Evolutionary conservation across 35 echinoderm and acorn worm species (phyloP), one percentile per base, ranked within the genome.

Genomic region (Stichopus chloronotus): DNA sequence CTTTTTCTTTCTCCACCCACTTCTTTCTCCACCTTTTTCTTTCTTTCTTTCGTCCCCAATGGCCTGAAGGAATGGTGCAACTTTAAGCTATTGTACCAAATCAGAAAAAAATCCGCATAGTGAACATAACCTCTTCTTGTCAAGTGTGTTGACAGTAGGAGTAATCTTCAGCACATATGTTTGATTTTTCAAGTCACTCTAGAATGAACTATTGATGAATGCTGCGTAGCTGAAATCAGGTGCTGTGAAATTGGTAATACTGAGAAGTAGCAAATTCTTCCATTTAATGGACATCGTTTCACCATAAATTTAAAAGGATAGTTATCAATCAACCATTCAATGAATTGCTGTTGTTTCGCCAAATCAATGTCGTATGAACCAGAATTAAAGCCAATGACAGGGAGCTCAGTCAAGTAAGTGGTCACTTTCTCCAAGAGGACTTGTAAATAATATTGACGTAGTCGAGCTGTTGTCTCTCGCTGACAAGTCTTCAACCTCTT

Each of bases 21-120:
- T n/a, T n/a, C n/a, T 83, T 65, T 78, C 63, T 24, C 65, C 54
- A 25, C 74, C 91, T 3, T 1, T 3, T 43, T 43, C 30, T 43
- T 43, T 93, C 83, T 2, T 87, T 93, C 53, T 57, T 61, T 83
- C 56, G 58, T 92, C 0, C 83, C 91, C 7, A 94, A 6, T 55
- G 93, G 93, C 93, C 25, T 90, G 69, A 13, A 94, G 8, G 72
- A 94, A 94, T 79, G 93, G 93, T 20, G 7, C n/a, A n/a, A 90
- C 86, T 90, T 87, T 7, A 30, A 22, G 63, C 87, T 86, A 57
- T 87, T 87, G 23, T 71, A 86, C 83, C 22, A 87, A 56, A 22
- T 79, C 5, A 43, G 30, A 43, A 79, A 55, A 91, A 91, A 79
- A 78, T 74, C 79, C 12, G 43, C 90, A 91, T 91, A 9, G 69